Evolutionary conservation across 1,140 invertebrate species (phyloP).

Genomic region (Drosophila baimaii): DNA sequence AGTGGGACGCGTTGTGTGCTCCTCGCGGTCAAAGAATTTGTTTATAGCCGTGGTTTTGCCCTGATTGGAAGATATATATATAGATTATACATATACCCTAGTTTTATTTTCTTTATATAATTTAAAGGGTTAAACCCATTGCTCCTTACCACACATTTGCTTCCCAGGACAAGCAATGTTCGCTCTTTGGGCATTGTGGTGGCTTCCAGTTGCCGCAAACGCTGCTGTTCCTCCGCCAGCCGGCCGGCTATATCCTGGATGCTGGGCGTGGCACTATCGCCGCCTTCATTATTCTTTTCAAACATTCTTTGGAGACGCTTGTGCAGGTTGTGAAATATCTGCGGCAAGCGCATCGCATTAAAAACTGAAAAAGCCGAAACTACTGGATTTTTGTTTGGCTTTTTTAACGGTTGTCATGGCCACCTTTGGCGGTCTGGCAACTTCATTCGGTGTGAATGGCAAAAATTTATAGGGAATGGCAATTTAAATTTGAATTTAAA

Average conservation of each 20-base stretch:
- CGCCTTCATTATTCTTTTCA: slow-evolving; percentile 47
- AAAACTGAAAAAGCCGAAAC: slow-evolving; percentile 1
- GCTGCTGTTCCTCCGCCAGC: slow-evolving; percentile 75
- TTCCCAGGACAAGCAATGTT: slow-evolving; percentile 86
- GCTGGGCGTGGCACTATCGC: slow-evolving; percentile 52
- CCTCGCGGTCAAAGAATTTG: slow-evolving; percentile 92
- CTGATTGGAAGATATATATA: slow-evolving; percentile 82
- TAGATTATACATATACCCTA: background rate
- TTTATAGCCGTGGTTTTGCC: slow-evolving; percentile 93
- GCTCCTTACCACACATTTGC: slow-evolving; percentile 85
- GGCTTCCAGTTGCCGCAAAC: slow-evolving; percentile 60
- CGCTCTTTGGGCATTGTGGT: slow-evolving; percentile 78
- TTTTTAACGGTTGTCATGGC: slow-evolving; percentile 21
- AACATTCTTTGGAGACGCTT: slow-evolving; percentile 68
- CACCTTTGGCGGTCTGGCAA: slow-evolving; percentile 18
- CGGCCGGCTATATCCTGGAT: slow-evolving; percentile 83
- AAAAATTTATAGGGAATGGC: background rate
- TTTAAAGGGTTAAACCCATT: background rate
- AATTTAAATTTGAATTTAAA: background rate
- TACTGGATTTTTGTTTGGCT: slow-evolving; percentile 19
- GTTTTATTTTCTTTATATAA: background rate
- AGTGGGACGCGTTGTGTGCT: slow-evolving; percentile 89
- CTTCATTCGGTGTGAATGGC: background rate
- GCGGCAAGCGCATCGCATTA: slow-evolving; percentile 65
- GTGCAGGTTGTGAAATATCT: slow-evolving; percentile 53